phyloP scores from a whole-genome alignment of 2,113 vertebrate genomes.

The Apteryx mantelli region DNA sequence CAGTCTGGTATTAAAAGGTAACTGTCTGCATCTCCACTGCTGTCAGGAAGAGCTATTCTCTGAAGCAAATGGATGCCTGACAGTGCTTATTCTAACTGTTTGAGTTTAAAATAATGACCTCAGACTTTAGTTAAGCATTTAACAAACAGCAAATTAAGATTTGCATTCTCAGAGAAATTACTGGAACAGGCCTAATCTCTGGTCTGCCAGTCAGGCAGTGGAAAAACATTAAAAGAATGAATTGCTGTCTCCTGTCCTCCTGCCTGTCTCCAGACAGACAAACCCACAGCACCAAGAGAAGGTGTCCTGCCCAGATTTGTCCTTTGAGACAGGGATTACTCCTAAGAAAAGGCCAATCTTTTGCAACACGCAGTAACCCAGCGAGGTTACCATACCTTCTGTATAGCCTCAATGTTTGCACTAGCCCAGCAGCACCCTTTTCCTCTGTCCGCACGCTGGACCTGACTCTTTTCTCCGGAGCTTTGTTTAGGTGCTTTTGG shows the following conservation, averaged over 20 bases:
- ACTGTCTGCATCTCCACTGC: conserved; percentile 32
- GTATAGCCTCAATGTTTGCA: background rate
- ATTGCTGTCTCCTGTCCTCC: background rate
- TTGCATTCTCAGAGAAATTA: conserved; percentile 52
- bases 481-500: background rate
- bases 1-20: conserved; percentile 69
- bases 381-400: background rate
- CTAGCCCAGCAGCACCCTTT: background rate
- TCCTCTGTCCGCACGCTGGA: background rate
- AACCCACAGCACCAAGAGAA: background rate
- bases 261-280: background rate
- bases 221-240: background rate
- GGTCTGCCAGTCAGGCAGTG: conserved; percentile 37
- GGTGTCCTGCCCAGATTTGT: background rate
- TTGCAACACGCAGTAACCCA: background rate
- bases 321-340: background rate
- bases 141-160: conserved; percentile 56
- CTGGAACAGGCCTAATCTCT: conserved; percentile 36
- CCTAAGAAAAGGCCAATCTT: background rate
- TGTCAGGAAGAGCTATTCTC: conserved; percentile 66
- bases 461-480: background rate
- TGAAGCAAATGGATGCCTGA: conserved; percentile 70
- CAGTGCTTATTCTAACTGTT: conserved; percentile 51
- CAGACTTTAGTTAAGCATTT: conserved; percentile 60
- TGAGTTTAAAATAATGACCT: conserved; percentile 54